Evolutionary conservation across 2,113 vertebrate species (phyloP).

Genomic region (Seriola aureovittata): DNA sequence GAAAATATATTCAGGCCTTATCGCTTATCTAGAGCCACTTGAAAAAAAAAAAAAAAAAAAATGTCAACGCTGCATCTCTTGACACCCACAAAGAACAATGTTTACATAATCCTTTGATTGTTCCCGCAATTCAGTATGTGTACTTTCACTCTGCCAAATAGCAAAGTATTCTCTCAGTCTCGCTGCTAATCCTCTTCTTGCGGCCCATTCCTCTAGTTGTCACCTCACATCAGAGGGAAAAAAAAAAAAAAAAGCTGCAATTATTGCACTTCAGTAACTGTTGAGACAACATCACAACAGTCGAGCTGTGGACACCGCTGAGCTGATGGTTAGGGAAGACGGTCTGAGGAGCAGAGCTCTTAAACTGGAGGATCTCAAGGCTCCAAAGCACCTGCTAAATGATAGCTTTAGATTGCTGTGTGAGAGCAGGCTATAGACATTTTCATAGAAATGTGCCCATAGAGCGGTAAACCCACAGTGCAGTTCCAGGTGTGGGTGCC

Average conservation of each 20-base stretch:
- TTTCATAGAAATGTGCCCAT: constrained; percentile 59
- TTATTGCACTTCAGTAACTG: constrained; percentile 84
- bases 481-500: constrained; percentile 54
- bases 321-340: constrained; percentile 72
- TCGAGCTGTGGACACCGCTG: constrained; percentile 71
- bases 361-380: constrained; percentile 63
- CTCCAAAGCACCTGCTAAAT: constrained; percentile 72
- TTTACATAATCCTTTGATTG: constrained; percentile 64
- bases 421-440: constrained; percentile 50
- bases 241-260: constrained; percentile 79
- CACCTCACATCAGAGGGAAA: constrained; percentile 75
- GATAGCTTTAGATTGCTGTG: constrained; percentile 55
- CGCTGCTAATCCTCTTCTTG: constrained; percentile 65
- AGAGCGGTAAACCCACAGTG: constrained; percentile 41
- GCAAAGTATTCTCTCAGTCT: constrained; percentile 65
- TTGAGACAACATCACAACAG: constrained; percentile 84
- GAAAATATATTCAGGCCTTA: constrained; percentile 56
- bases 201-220: constrained; percentile 69
- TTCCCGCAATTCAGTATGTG: constrained; percentile 50
- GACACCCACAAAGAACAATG: constrained; percentile 67
- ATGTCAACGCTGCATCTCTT: constrained; percentile 62
- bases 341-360: constrained; percentile 65
- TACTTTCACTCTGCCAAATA: constrained; percentile 72
- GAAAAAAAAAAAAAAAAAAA: constrained; percentile 26
- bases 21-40: constrained; percentile 48